Base-by-base conservation (phyloP, 2,888 invertebrate species). In the Leucophenga maculata region DNA sequence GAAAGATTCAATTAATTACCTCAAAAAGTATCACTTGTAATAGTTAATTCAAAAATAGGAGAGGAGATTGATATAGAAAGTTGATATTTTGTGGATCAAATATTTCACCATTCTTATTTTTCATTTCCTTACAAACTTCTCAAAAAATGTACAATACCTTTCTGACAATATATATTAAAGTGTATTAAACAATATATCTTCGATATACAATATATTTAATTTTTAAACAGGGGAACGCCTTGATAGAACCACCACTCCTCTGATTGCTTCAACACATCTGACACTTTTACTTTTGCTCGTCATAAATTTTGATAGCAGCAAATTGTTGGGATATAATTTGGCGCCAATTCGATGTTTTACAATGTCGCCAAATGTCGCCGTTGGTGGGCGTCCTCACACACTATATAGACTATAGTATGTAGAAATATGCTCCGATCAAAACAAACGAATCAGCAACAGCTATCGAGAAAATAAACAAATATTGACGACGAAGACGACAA, bases 301-400 rank as follows among this genome's bases (percentile, higher is more conserved):
- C 67, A 79, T 77, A 74, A 79, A 79, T 82, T 77, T 81, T 78
- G 74, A 39, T 39, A 39, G 39, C 39, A 39, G 39, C 39, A 39
- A 39, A 39, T 39, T 39, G 39, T 71, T 75, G 76, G 76, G 72
- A 77, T 82, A 80, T 79, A 73, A 79, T 79, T 73, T 82, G 84
- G 82, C 84, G 82, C 82, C 82, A 75, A 79, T 65, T 70, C 72
- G 79, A 78, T 82, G 76, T 73, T 65, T 76, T 78, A 81, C 79
- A 44, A 59, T 55, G 67, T 52, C 69, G 72, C 67, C 72, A 69
- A 70, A 71, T 50, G n/a, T 59, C 18, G 44, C 50, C 46, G 18
- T 65, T 52, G 14, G 64, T 64, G 46, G 32, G 54, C 52, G 31
- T 13, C 39, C n/a, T 18, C 52, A n/a, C 6, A 6, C 16, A 13